Evolutionary conservation across 2,113 vertebrate genomes (phyloP), one percentile per base, ranked within the genome.

Genomic region (Dolichallabes microphthalmus): DNA sequence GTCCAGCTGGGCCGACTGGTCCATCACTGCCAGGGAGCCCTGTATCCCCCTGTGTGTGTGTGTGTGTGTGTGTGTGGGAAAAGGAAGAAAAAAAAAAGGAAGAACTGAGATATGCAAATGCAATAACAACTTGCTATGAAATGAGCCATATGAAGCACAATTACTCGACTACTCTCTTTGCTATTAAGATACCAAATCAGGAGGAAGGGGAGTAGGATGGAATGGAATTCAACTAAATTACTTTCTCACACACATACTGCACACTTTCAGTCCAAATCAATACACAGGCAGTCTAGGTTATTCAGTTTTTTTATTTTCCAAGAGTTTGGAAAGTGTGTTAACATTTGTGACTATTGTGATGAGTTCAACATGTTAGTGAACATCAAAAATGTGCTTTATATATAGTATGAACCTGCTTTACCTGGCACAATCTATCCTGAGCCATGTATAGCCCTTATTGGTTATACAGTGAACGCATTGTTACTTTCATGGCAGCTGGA

Each of bases 11-110:
- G 0, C 94, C 94, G 10, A 35, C 55, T 15, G 13, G 45, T 83
- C 93, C 92, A 0, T 82, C 9, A 3, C 0, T 84, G 13, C 94
- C 94, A 63, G 90, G 82, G 0, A 79, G 3, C 71, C 93, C 94
- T 11, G 89, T 85, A 19, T 92, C 84, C 13, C 93, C 94, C 94
- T 95, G 73, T 25, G 60, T 60, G 55, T 84, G 55, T 84, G 30
- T n/a, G n/a, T n/a, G n/a, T n/a, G n/a, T 95, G 73, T 25, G 60
- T 60, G 55, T 84, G 55, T 84, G 30, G 74, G 83, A 88, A 81
- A 88, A 83, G 1, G 87, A 84, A 85, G 27, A 10, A 68, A 75
- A 39, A n/a, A n/a, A n/a, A n/a, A n/a, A n/a, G n/a, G n/a, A n/a
- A 73, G 19, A 86, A 80, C n/a, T 61, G 39, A 61, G 64, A 55